Conservation (phyloP, 2,797 vertebrate species). For the Pipistrellus pipistrellus region DNA sequence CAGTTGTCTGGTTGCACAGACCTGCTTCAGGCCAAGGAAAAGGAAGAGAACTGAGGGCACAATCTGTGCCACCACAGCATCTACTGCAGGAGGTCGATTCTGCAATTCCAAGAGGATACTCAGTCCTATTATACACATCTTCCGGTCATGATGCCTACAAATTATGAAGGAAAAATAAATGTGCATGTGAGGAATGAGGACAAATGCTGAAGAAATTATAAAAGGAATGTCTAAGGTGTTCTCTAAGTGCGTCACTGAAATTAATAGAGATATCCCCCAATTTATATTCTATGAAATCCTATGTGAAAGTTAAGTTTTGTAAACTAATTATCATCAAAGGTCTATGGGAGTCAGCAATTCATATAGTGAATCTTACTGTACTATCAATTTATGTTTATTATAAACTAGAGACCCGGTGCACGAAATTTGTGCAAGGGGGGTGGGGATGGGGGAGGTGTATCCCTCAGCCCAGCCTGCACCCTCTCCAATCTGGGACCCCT, state of each 20-base stretch:
- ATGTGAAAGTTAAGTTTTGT: conserved; percentile 14
- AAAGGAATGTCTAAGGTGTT: background rate
- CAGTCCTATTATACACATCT: conserved; percentile 98
- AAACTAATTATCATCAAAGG: conserved; percentile 21
- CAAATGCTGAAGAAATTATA: background rate
- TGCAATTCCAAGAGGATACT: conserved; percentile 96
- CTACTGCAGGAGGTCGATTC: conserved; percentile 92
- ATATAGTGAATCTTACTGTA: background rate
- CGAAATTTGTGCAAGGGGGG: no score
- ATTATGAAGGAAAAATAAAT: background rate
- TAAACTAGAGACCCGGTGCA: background rate
- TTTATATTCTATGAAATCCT: background rate
- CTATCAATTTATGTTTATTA: background rate
- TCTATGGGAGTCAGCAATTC: background rate
- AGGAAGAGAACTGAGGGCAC: conserved; percentile 96
- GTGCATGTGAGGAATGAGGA: background rate
- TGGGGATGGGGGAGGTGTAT: no score
- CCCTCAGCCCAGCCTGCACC: no score
- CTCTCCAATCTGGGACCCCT: no score
- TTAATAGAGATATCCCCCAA: background rate
- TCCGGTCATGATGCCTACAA: conserved; percentile 96
- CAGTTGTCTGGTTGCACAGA: conserved; percentile 93
- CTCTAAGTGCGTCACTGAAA: background rate
- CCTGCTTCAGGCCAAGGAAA: conserved; percentile 96
- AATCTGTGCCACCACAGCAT: conserved; percentile 93